phyloP scores from a whole-genome alignment of 2,113 vertebrate species.

The Anhinga anhinga region DNA sequence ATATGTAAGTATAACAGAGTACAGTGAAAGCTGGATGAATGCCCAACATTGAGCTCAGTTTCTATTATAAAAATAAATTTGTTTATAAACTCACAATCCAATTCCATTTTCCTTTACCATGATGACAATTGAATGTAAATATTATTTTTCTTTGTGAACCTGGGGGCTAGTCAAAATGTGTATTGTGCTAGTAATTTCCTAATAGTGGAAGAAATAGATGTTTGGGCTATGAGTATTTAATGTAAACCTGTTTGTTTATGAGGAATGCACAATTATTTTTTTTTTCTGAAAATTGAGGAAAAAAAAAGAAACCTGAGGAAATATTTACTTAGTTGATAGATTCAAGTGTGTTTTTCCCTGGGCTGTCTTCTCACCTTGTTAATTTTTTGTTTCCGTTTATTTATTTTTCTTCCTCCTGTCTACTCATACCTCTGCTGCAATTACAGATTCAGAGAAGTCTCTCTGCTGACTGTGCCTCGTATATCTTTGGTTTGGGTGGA shows the following conservation, averaged over 20 bases:
- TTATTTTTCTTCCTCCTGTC: not conserved
- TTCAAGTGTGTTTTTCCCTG: not conserved
- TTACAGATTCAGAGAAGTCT: not conserved
- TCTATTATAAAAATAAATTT: constrained; percentile 1
- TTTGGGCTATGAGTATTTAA: not conserved
- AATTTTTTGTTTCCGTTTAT: not conserved
- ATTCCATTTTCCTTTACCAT: constrained; percentile 9
- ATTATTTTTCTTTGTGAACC: not conserved
- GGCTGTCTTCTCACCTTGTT: not conserved
- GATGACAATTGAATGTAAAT: constrained; percentile 23
- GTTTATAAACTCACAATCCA: constrained; percentile 20
- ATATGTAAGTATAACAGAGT: not conserved
- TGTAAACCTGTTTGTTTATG: not conserved
- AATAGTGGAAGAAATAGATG: not conserved
- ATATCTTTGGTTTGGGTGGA: not conserved
- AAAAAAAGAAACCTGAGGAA: not conserved
- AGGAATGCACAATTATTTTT: not conserved
- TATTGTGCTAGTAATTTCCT: not conserved
- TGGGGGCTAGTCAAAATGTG: not conserved
- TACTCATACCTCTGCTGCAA: not conserved
- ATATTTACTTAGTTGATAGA: not conserved
- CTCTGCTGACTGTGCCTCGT: not conserved
- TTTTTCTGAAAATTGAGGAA: not conserved
- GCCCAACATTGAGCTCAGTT: not conserved
- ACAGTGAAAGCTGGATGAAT: not conserved